Evolutionary conservation across 2,888 invertebrate species (phyloP), one percentile per base, ranked within the genome.

Genomic region (Branchellion lobata): DNA sequence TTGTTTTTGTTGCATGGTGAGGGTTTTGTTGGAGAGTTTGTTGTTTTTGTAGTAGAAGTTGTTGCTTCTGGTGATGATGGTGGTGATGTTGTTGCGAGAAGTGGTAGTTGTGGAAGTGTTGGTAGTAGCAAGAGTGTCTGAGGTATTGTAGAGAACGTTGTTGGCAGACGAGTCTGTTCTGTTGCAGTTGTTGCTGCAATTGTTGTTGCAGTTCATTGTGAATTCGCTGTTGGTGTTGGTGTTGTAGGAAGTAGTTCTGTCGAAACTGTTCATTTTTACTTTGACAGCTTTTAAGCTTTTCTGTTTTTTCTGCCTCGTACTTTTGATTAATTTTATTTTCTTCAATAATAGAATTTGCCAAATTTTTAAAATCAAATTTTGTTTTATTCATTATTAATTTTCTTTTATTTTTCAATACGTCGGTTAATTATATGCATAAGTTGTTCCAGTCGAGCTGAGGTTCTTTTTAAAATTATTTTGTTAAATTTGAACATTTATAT

Each of bases 361-460:
- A 53, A 5, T 75, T 75, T 29, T 40, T 53, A n/a, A 53, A 75
- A 29, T 75, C 75, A 53, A 75, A 75, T 53, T 53, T 75, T 1
- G 14, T 40, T 75, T 75, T 51, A 3, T 31, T 27, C 33, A 57
- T n/a, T n/a, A n/a, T n/a, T n/a, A n/a, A 14, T 24, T 24, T 57
- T 57, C 3, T 57, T 57, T 18, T 24, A 57, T 24, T 57, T 8
- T 24, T 57, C 3, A 47, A 14, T 47, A 14, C 18, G 18, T 47
- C 18, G 8, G 18, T 47, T 47, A 18, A 47, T 47, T 47, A 47
- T 47, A 14, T 14, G 8, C 47, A 8, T 14, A 14, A 14, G 18
- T 47, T 47, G 18, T 47, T 47, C 47, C 8, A 14, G 21, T 57
- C 5, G 5, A 18, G 3, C 5, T 57, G 21, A 57, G 61, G 5